Base-by-base conservation (phyloP, 2,797 vertebrate genomes). In the Sandelia bainsii region DNA sequence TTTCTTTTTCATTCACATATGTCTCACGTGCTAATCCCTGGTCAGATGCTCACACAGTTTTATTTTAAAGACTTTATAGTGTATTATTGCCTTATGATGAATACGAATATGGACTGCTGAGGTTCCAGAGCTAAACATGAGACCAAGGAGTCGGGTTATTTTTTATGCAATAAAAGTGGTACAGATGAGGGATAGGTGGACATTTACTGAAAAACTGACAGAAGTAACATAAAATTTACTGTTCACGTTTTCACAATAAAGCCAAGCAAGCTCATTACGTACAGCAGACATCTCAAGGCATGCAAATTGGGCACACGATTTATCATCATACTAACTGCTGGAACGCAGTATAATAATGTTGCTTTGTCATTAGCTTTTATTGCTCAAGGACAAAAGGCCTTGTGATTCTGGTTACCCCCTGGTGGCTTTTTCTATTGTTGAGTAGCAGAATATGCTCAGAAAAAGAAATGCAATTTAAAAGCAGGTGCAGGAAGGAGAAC, bases 281-380 rank as follows among this genome's bases (percentile, higher is more conserved):
- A 77, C 34, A 52, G 59, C 6, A 8, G 5, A 60, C 44, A 64
- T 63, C 37, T 1, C 8, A 58, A 49, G 37, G 58, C 34, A 25
- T 51, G 17, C 68, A 63, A 59, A 69, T 44, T 10, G 1, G 3
- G 23, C 12, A 16, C 23, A 60, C 65, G 62, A 80, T 84, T 78
- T 42, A 79, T 85, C 37, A 32, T 54, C 14, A 20, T 5, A 2
- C 14, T 61, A 54, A 65, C n/a, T 71, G 69, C 51, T 61, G 19
- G 32, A 37, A 64, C 60, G 23, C 16, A 20, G 10, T 48, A 44
- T 25, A 57, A 42, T 42, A 71, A 17, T 67, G 57, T 72, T 61
- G 60, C 67, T 81, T 81, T 68, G 73, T 79, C 29, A 53, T 75
- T 75, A 69, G 53, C 54, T 80, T 80, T 69, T 70, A 69, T 62